Evolutionary conservation across 2,113 vertebrate species (phyloP).

Genomic region (Sander vitreus): DNA sequence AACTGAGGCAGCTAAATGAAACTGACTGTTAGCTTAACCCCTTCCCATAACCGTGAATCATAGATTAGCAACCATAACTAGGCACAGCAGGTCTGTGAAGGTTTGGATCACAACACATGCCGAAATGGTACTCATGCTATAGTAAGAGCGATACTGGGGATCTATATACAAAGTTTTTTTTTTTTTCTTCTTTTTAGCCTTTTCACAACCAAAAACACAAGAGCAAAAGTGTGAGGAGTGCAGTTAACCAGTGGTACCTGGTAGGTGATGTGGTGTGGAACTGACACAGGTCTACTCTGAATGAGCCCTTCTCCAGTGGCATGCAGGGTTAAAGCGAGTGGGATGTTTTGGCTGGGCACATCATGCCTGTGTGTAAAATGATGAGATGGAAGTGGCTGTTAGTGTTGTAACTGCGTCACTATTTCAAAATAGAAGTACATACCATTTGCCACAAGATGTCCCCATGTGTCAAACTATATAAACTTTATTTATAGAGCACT

Average conservation of each 20-base stretch:
- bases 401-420: neutral
- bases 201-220: neutral
- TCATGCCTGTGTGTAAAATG: slow-evolving; percentile 40
- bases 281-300: slow-evolving; percentile 62
- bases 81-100: too few species aligned
- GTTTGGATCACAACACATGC: too few species aligned
- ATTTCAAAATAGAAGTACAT: slow-evolving; percentile 3
- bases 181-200: neutral
- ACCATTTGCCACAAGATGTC: slow-evolving; percentile 38
- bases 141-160: too few species aligned
- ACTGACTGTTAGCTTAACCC: too few species aligned
- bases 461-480: neutral
- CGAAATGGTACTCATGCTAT: too few species aligned
- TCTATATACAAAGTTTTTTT: too few species aligned
- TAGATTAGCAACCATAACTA: too few species aligned
- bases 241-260: slow-evolving; percentile 13
- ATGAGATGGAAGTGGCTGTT: neutral
- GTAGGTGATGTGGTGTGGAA: slow-evolving; percentile 67
- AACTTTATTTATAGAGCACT: too few species aligned
- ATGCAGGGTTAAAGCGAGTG: slow-evolving; percentile 66
- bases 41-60: too few species aligned
- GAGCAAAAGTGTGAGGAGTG: neutral
- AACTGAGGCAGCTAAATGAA: too few species aligned
- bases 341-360: slow-evolving; percentile 44
- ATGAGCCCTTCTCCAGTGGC: slow-evolving; percentile 57